Conservation (phyloP, 2,797 vertebrate species). For the Chrysocyon brachyurus region DNA sequence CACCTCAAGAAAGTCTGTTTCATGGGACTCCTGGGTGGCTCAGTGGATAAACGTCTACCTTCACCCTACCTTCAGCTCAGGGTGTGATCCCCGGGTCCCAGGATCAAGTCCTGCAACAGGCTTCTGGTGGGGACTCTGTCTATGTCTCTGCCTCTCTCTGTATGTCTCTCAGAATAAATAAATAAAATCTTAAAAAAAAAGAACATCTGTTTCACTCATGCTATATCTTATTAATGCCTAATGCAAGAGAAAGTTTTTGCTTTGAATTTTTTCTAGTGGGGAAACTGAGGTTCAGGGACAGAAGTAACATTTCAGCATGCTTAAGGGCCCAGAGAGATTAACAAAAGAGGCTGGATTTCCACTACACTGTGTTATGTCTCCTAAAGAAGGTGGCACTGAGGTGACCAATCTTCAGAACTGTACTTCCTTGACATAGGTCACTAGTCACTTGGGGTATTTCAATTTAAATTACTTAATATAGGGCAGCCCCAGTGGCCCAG, state of each 20-base stretch:
- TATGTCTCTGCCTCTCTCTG: no score
- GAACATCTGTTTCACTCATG: neutral
- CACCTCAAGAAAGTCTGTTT: neutral
- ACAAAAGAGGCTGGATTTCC: neutral
- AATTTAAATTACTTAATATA: neutral
- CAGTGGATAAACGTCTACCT: no score
- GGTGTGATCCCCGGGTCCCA: no score
- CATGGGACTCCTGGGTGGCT: no score
- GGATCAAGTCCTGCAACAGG: no score
- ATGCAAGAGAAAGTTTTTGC: neutral
- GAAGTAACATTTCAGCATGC: no score
- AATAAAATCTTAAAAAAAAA: no score
- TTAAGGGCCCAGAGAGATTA: neutral
- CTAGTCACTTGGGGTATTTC: neutral
- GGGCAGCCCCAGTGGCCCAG: no score
- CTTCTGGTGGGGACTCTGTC: no score
- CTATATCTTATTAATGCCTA: neutral
- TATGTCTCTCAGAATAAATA: no score
- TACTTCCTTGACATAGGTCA: no score
- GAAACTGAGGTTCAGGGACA: neutral
- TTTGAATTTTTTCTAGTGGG: neutral
- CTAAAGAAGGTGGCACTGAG: neutral
- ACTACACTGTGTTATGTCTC: rapidly evolving
- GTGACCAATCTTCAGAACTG: neutral
- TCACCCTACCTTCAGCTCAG: no score